Evolutionary conservation across 2,113 vertebrate genomes (phyloP).

Genomic region (Podocnemis expansa): DNA sequence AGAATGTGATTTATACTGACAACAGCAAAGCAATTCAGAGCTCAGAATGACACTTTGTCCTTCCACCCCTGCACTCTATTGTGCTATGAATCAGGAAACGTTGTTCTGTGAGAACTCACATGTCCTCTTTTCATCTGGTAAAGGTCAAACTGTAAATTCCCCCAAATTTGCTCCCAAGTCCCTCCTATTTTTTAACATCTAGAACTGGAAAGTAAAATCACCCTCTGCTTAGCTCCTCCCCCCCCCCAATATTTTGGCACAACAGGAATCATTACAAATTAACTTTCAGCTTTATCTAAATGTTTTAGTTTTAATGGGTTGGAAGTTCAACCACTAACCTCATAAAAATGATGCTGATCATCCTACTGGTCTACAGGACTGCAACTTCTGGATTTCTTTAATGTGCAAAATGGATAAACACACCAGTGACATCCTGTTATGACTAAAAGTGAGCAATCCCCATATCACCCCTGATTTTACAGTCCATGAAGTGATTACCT

Average conservation of each 20-base stretch:
- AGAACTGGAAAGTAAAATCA: constrained; percentile 48
- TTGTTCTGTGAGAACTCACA: background rate
- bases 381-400: constrained; percentile 57
- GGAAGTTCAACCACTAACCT: constrained; percentile 72
- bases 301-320: constrained; percentile 61
- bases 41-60: background rate
- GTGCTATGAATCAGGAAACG: background rate
- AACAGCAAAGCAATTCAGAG: background rate
- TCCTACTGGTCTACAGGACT: constrained; percentile 40
- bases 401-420: constrained; percentile 52
- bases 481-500: background rate
- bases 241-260: constrained; percentile 58
- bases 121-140: background rate
- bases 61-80: background rate
- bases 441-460: background rate
- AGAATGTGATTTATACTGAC: background rate
- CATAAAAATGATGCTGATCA: constrained; percentile 67
- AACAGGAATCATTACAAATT: constrained; percentile 62
- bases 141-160: background rate
- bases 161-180: background rate
- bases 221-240: constrained; percentile 28
- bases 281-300: constrained; percentile 65
- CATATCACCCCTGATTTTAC: background rate
- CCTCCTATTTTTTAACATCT: background rate
- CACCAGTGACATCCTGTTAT: constrained; percentile 25